Conservation (phyloP, 2,797 vertebrate genomes). For the Phrynocephalus forsythii region DNA sequence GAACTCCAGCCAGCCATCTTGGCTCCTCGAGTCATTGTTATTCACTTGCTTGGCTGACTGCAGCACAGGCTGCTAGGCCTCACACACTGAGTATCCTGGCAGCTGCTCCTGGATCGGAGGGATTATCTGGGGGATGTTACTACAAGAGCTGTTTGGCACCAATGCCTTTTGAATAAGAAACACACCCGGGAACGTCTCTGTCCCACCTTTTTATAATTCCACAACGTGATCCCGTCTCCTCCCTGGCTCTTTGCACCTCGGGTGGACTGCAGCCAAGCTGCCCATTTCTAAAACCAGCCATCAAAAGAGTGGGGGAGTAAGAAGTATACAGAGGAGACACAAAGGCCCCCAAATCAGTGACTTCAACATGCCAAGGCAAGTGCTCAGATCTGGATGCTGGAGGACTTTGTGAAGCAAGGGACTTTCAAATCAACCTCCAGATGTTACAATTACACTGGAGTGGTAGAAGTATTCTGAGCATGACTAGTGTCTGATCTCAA, state of each 20-base stretch:
- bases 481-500: not conserved
- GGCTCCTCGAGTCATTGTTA: slow-evolving; percentile 36
- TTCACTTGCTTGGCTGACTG: slow-evolving; percentile 30
- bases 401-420: not conserved
- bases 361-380: not conserved
- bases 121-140: not conserved
- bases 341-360: not conserved
- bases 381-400: not conserved
- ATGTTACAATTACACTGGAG: not conserved
- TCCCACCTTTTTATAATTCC: not conserved
- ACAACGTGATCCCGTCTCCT: not conserved
- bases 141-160: not conserved
- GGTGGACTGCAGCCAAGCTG: not conserved
- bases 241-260: not conserved
- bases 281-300: not conserved
- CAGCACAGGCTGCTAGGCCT: slow-evolving; percentile 15
- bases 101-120: slow-evolving; percentile 19
- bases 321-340: not conserved
- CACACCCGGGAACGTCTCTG: not conserved
- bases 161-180: slow-evolving; percentile 4
- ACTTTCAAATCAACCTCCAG: no score
- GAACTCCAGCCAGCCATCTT: slow-evolving; percentile 1
- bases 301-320: not conserved
- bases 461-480: not conserved
- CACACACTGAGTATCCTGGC: not conserved